Conservation (phyloP, 2,113 vertebrate species). For the Brachirus orientalis region DNA sequence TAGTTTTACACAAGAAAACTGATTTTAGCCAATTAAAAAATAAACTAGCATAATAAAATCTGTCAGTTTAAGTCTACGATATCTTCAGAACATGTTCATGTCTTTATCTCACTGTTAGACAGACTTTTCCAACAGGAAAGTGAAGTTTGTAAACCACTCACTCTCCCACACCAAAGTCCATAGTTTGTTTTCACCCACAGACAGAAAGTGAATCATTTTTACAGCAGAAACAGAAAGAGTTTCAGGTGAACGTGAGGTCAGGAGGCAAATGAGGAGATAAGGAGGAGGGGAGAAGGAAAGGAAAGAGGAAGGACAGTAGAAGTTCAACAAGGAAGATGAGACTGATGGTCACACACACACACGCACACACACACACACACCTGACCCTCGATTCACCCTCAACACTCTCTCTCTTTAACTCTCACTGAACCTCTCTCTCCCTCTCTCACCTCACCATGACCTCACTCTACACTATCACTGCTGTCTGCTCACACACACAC, state of each 20-base stretch:
- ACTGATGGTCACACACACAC: constrained; percentile 37
- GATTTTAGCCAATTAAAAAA: too few species aligned
- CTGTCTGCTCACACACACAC: constrained; percentile 45
- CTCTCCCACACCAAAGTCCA: too few species aligned
- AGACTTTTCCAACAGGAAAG: too few species aligned
- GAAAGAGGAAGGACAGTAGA: background rate
- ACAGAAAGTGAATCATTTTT: too few species aligned
- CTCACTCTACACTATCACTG: constrained; percentile 57
- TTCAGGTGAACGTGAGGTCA: constrained; percentile 57
- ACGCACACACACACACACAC: constrained; percentile 41
- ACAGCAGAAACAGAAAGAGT: too few species aligned
- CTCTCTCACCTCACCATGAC: constrained; percentile 73
- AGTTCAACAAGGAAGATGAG: constrained; percentile 22
- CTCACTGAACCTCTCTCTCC: constrained; percentile 67
- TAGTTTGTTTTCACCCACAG: too few species aligned
- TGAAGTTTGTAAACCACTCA: too few species aligned
- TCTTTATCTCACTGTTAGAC: too few species aligned
- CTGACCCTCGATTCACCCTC: constrained; percentile 59
- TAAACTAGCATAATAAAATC: too few species aligned
- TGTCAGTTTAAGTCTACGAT: too few species aligned
- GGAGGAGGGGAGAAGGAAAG: constrained; percentile 5
- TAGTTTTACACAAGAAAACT: too few species aligned
- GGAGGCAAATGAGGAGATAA: constrained; percentile 41
- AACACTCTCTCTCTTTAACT: constrained; percentile 64
- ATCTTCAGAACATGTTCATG: too few species aligned